Evolutionary conservation across 2,888 invertebrate species (phyloP).

Genomic region (Leptinotarsa haldemani): DNA sequence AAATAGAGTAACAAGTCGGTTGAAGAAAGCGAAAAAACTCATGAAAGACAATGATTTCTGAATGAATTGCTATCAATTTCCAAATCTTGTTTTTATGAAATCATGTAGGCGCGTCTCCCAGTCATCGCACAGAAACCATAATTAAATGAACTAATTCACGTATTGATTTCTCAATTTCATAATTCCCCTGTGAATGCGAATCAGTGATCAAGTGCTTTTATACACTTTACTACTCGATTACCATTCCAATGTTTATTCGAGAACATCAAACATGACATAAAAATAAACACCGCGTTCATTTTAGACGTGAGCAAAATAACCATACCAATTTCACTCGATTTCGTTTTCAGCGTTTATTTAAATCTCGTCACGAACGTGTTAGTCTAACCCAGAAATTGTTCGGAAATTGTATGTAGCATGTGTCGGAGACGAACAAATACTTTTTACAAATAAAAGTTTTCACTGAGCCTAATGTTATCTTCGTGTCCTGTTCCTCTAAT

Average conservation of each 20-base stretch:
- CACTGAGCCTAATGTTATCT: slow-evolving; percentile 29
- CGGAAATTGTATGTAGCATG: slow-evolving; percentile 19
- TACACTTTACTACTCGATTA: background rate
- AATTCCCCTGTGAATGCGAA: background rate
- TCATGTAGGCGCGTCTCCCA: no score
- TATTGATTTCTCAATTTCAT: background rate
- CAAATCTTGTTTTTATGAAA: no score
- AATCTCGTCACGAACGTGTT: slow-evolving; percentile 20
- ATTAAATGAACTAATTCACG: background rate
- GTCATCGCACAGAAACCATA: no score
- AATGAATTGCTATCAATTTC: no score
- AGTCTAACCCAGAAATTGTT: slow-evolving; percentile 26
- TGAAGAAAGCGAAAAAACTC: no score
- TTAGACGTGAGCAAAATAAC: slow-evolving; percentile 16
- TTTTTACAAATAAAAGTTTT: slow-evolving; percentile 24
- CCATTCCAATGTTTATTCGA: background rate
- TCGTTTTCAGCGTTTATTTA: slow-evolving; percentile 25
- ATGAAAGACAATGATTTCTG: no score
- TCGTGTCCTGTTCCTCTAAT: slow-evolving; percentile 20
- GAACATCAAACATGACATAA: slow-evolving; percentile 10
- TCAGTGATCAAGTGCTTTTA: background rate
- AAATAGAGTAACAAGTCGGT: no score
- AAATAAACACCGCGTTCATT: background rate
- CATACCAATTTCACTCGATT: slow-evolving; percentile 25
- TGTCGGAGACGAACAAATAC: slow-evolving; percentile 14